phyloP scores from a whole-genome alignment of 2,888 invertebrate genomes.

The Melipona bicolor region DNA sequence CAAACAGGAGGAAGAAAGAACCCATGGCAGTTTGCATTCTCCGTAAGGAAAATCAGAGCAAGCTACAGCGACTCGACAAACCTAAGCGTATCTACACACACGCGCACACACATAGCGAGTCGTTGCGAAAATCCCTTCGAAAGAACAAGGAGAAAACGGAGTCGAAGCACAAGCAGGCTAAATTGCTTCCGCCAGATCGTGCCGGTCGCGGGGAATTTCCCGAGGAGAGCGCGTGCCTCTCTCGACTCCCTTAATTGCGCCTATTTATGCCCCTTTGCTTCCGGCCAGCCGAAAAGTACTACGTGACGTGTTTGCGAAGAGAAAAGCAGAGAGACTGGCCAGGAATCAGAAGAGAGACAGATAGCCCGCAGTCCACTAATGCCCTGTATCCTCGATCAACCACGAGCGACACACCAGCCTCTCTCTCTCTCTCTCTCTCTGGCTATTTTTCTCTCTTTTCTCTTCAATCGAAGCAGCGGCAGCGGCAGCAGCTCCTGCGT shows the following conservation, averaged over 20 bases:
- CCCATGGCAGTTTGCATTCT: not conserved
- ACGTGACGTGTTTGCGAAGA: slow-evolving; percentile 84
- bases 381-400: slow-evolving; percentile 82
- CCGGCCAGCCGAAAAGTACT: slow-evolving; percentile 76
- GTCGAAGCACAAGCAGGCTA: slow-evolving; percentile 28
- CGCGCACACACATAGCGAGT: not conserved
- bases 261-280: slow-evolving; percentile 83
- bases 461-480: not conserved
- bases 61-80: not conserved
- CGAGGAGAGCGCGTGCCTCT: slow-evolving; percentile 56
- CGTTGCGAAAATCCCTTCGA: not conserved
- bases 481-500: slow-evolving; percentile 65
- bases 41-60: not conserved
- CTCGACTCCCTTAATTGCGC: slow-evolving; percentile 80
- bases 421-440: slow-evolving; percentile 35
- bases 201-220: slow-evolving; percentile 44
- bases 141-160: not conserved
- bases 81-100: not conserved
- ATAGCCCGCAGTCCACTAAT: slow-evolving; percentile 74
- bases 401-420: slow-evolving; percentile 69
- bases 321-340: slow-evolving; percentile 56
- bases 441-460: not conserved
- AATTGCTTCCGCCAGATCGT: slow-evolving; percentile 52
- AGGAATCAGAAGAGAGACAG: slow-evolving; percentile 61
- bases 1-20: not conserved